A percentile compares a stretch with the other conserved stretches of the same genome.
These are phyloP conservation scores for Oxytorus armatus DNA, from an alignment of 2,888 invertebrate species.

Conservation along the genomic window DNA sequence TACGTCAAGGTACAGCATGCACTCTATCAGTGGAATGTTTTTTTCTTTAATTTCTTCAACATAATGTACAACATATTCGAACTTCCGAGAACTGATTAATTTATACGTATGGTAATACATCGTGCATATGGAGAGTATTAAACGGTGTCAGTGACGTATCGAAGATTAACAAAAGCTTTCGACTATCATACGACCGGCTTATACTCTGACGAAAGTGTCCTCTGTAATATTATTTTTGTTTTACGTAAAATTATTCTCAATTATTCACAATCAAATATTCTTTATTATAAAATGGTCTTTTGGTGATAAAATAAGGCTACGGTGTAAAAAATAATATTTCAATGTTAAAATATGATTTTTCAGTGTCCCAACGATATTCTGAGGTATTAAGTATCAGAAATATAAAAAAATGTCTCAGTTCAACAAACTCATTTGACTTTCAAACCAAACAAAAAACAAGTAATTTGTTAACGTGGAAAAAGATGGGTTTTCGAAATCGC, in stretches of 20 bases:
- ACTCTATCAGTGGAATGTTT: constrained; percentile 30
- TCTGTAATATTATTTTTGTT: not conserved
- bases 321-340: not conserved
- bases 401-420: too few species aligned
- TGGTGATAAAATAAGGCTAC: not conserved
- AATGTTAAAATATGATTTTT: too few species aligned
- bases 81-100: constrained; percentile 44
- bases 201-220: constrained; percentile 2
- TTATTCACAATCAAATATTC: not conserved
- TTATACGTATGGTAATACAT: constrained; percentile 30
- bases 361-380: too few species aligned
- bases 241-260: not conserved
- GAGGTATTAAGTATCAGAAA: too few species aligned
- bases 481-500: not conserved
- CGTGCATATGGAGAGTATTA: constrained; percentile 39
- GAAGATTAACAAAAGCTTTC: constrained; percentile 46
- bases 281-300: not conserved
- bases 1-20: not conserved
- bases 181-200: constrained; percentile 25
- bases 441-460: too few species aligned
- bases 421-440: too few species aligned
- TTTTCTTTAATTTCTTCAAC: constrained; percentile 5
- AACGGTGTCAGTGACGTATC: constrained; percentile 36
- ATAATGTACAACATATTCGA: constrained; percentile 26
- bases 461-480: too few species aligned